Evolutionary conservation across 2,797 vertebrate species (phyloP).

Genomic region (Mico argentatus): DNA sequence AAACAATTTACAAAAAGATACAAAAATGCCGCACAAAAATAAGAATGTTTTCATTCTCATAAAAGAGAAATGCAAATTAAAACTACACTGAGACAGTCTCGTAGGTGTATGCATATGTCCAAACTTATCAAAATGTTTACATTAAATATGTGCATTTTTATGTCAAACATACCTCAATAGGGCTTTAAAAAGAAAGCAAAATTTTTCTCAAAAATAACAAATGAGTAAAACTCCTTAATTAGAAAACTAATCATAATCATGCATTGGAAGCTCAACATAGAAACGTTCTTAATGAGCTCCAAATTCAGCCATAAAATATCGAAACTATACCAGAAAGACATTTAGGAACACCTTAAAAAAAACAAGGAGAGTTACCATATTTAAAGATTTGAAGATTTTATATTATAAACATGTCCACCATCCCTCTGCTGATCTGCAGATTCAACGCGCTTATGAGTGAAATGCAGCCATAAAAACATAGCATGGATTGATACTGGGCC

Average conservation of each 20-base stretch:
- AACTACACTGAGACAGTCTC: not conserved
- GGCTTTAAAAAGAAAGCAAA: not conserved
- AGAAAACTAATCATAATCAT: not conserved
- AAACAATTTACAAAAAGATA: not conserved
- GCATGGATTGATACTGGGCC: not conserved
- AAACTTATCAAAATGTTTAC: not conserved
- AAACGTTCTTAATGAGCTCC: not conserved
- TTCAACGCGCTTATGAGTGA: not conserved
- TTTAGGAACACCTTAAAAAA: not conserved
- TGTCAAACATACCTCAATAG: not conserved
- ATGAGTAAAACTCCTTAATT: not conserved
- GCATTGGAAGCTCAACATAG: not conserved
- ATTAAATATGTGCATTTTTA: not conserved
- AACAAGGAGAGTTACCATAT: not conserved
- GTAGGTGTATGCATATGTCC: not conserved
- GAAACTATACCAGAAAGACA: not conserved
- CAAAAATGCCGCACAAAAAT: not conserved
- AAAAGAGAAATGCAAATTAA: not conserved
- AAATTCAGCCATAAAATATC: not conserved
- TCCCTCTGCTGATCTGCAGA: not conserved
- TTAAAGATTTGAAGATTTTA: not conserved
- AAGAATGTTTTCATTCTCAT: not conserved
- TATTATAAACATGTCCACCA: no score
- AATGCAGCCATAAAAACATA: not conserved
- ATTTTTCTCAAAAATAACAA: not conserved